Evolutionary conservation across 2,797 vertebrate genomes (phyloP), one percentile per base, ranked within the genome.

Genomic region (Notoglanidium macrostoma): DNA sequence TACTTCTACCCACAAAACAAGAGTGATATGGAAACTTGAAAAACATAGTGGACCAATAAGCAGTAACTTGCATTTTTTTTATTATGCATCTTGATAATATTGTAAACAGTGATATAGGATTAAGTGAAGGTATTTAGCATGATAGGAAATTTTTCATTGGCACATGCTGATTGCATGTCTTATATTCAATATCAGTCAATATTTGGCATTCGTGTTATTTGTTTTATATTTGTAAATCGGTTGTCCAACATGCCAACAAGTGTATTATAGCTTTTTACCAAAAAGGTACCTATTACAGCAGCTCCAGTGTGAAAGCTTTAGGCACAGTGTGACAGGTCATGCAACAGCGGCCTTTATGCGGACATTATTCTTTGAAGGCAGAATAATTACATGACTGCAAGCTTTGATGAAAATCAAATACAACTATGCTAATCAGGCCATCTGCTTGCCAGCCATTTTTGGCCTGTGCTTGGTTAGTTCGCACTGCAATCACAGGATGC

Each of bases 361-460:
- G 70, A 86, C 57, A 67, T 83, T 87, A 77, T 85, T 80, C 83
- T 82, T 83, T 87, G 79, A 87, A 87, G 87, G 81, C 44, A 72
- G 73, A 83, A 83, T 85, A 85, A 85, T 87, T 80, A 88, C 88
- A 68, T 83, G 80, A 83, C 84, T 76, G 70, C 73, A 84, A 88
- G 84, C 79, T 86, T 89, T 88, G 90, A 90, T 85, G 76, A 90
- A 90, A 87, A 88, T 80, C 85, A 89, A 90, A 90, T 88, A 83
- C 87, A 63, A 46, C 84, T 84, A 86, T 89, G 89, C 88, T 87
- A 90, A 91, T 88, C 59, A 67, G 85, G 85, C 87, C 90, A 88
- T 90, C 88, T 91, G 89, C 83, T 88, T 87, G 85, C 74, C 88
- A 79, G 74, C 67, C 82, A 2, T 63, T 86, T 88, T 81, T 87